Evolutionary conservation across 2,888 invertebrate species (phyloP), one percentile per base, ranked within the genome.

Genomic region (Sarcophaga variegata): DNA sequence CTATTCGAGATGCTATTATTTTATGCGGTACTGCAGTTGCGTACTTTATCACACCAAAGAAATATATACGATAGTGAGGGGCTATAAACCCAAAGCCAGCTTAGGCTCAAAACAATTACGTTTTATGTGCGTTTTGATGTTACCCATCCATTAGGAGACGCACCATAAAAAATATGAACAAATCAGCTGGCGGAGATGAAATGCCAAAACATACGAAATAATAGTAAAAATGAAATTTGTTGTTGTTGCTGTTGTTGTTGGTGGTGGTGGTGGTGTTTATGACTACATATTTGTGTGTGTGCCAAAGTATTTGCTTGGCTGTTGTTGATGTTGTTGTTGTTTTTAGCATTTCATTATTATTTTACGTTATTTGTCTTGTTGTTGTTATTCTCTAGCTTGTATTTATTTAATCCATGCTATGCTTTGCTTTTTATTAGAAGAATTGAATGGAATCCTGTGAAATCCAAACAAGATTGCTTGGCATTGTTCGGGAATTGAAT

Each of bases 321-420:
- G 27, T 14, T 64, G 27, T 27, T 77, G 20, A 37, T 75, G 54
- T 71, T 63, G 45, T 47, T 66, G 63, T 49, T 72, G 37, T 72
- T 72, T 70, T 79, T 71, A 11, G 72, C 64, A 72, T 72, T 66
- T 80, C 72, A 66, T 81, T 62, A 62, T 78, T 54, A 76, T 76
- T 76, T 76, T 54, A 54, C 1, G 54, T 12, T 54, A 54, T 54
- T 54, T 54, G 22, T 74, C 45, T 63, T 37, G 54, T 76, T 64
- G 27, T 22, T 76, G 25, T 54, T 76, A 4, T 76, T 76, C 8
- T 80, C 63, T 74, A 66, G 59, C 62, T 76, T 76, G 72, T 84
- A 86, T 86, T 84, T 84, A 87, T 82, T 87, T 84, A 84, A 84
- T 87, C 81, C 81, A 69, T 66, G 81, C 69, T 66, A 63, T 66